Conservation (phyloP, 2,888 invertebrate species). For the Sesamia inferens region DNA sequence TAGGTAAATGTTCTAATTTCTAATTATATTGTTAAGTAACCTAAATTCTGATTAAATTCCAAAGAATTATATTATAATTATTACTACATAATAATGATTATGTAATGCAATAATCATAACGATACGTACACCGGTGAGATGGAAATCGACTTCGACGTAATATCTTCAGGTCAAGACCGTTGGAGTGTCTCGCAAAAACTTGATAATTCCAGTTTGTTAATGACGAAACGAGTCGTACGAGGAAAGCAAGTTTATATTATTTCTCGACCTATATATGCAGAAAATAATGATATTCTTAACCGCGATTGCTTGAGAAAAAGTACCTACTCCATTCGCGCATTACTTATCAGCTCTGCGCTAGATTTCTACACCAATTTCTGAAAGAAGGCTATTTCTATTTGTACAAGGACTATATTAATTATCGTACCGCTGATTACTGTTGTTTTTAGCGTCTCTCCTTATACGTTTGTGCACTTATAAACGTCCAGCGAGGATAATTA, state of each 20-base stretch:
- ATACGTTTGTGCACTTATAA: too few species aligned
- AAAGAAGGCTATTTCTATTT: too few species aligned
- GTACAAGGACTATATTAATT: too few species aligned
- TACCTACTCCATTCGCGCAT: too few species aligned
- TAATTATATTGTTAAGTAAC: neutral
- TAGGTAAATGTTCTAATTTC: neutral
- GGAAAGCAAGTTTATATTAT: neutral
- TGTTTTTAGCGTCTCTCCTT: too few species aligned
- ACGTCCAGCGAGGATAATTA: too few species aligned
- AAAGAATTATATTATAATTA: neutral
- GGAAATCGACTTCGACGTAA: slow-evolving; percentile 16
- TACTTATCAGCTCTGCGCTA: too few species aligned
- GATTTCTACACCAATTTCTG: too few species aligned
- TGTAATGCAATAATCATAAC: slow-evolving; percentile 38
- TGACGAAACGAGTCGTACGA: slow-evolving; percentile 51
- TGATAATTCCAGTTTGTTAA: slow-evolving; percentile 52
- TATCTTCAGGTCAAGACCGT: slow-evolving; percentile 54
- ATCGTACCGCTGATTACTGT: too few species aligned
- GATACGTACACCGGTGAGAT: slow-evolving; percentile 27
- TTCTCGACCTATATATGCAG: slow-evolving; percentile 46
- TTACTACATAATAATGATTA: slow-evolving; percentile 21
- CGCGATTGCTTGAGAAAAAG: too few species aligned
- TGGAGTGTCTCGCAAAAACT: slow-evolving; percentile 47
- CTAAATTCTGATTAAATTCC: neutral
- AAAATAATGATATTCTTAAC: slow-evolving; percentile 35